A percentile compares a stretch with the other conserved stretches of the same genome.
phyloP scores from a whole-genome alignment of 1,140 invertebrate species.

The Drosophila mayri region DNA sequence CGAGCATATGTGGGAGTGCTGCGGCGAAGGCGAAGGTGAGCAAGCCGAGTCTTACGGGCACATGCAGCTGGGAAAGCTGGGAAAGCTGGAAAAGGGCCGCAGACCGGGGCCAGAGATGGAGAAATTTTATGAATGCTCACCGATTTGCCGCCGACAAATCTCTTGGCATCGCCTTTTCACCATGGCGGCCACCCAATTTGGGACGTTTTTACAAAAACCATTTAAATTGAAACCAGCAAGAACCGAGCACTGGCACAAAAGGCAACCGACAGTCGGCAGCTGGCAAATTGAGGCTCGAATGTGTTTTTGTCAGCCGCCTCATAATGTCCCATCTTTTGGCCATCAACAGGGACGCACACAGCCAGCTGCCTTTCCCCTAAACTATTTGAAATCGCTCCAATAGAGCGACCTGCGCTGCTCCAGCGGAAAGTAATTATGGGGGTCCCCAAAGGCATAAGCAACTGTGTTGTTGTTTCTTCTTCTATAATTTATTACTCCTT shows the following conservation, averaged over 20 bases:
- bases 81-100: not conserved
- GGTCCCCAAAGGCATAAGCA: not conserved
- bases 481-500: slow-evolving; percentile 11
- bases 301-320: slow-evolving; percentile 47
- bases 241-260: slow-evolving; percentile 1
- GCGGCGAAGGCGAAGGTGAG: slow-evolving; percentile 24
- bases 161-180: slow-evolving; percentile 45
- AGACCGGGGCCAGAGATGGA: slow-evolving; percentile 8
- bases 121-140: slow-evolving; percentile 57
- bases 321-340: slow-evolving; percentile 53
- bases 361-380: slow-evolving; percentile 1
- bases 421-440: slow-evolving; percentile 15
- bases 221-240: slow-evolving; percentile 47
- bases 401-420: slow-evolving; percentile 1
- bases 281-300: slow-evolving; percentile 44
- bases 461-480: not conserved
- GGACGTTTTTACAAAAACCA: slow-evolving; percentile 46
- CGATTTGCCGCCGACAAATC: slow-evolving; percentile 54
- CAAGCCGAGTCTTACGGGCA: slow-evolving; percentile 31
- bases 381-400: slow-evolving; percentile 36
- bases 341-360: slow-evolving; percentile 9
- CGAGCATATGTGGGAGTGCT: slow-evolving; percentile 31
- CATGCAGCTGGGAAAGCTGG: slow-evolving; percentile 15
- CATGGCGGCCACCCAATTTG: slow-evolving; percentile 28
- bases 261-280: slow-evolving; percentile 19